Evolutionary conservation across 2,797 vertebrate species (phyloP).

Genomic region (Eremophila alpestris): DNA sequence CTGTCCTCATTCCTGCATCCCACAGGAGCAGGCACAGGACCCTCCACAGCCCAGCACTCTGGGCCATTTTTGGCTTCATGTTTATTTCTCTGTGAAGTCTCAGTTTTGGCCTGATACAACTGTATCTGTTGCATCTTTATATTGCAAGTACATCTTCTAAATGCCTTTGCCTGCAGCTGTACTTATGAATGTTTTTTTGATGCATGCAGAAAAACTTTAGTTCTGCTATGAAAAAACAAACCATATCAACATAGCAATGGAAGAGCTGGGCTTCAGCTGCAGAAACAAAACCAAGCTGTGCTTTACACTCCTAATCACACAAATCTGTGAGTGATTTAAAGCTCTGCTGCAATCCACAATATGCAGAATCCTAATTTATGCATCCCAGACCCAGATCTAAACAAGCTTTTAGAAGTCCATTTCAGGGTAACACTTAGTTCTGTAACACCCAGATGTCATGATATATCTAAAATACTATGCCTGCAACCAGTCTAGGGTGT

Average conservation of each 20-base stretch:
- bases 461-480: neutral
- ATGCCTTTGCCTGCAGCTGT: neutral
- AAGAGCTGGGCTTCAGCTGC: neutral
- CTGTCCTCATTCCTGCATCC: neutral
- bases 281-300: neutral
- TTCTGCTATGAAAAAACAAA: neutral
- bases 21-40: neutral
- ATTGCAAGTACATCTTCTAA: neutral
- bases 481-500: neutral
- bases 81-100: neutral
- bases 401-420: neutral
- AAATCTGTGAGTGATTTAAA: neutral
- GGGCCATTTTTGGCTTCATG: neutral
- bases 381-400: neutral
- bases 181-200: neutral
- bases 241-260: neutral
- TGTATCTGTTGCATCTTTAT: neutral
- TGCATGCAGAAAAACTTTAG: neutral
- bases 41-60: neutral
- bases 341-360: neutral
- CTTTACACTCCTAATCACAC: neutral
- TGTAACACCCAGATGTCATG: neutral
- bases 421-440: neutral
- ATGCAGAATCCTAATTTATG: neutral
- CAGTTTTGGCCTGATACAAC: neutral